Conservation (phyloP, 2,797 vertebrate species). For the Apogon hyalosoma region DNA sequence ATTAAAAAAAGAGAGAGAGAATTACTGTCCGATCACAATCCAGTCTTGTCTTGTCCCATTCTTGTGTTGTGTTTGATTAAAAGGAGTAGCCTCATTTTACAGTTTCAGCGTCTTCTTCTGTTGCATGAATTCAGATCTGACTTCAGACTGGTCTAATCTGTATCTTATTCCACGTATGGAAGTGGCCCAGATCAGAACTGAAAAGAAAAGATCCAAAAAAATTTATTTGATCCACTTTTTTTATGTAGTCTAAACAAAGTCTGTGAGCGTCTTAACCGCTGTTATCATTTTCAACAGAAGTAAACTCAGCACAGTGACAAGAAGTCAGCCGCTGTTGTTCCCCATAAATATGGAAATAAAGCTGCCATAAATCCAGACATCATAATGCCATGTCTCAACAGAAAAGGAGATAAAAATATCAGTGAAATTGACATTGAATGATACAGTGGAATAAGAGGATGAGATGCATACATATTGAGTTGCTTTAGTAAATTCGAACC, state of each 20-base stretch:
- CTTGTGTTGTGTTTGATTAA: too few relatives aligned
- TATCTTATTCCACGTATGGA: too few relatives aligned
- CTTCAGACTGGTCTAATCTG: too few relatives aligned
- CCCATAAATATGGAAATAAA: conserved; percentile 7
- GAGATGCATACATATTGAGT: conserved; percentile 15
- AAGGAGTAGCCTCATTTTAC: too few relatives aligned
- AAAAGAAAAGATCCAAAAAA: not conserved
- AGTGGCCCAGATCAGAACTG: not conserved
- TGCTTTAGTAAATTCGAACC: conserved; percentile 20
- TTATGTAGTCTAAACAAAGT: not conserved
- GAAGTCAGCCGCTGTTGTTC: not conserved
- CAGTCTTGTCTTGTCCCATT: too few relatives aligned
- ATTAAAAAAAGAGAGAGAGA: too few relatives aligned
- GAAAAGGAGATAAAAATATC: conserved; percentile 14
- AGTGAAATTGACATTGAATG: conserved; percentile 1
- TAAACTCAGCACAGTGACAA: not conserved
- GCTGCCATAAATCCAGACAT: not conserved
- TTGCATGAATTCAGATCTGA: too few relatives aligned
- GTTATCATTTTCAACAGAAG: not conserved
- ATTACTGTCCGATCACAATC: too few relatives aligned
- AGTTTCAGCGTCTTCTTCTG: too few relatives aligned
- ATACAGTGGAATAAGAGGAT: conserved; percentile 16
- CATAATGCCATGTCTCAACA: not conserved
- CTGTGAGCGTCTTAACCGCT: not conserved
- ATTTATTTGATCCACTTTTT: too few relatives aligned